Evolutionary conservation across 30 jellyfish, hydroid and myxozoan genomes (phyloP).

Genomic region (Aurelia aurita): DNA sequence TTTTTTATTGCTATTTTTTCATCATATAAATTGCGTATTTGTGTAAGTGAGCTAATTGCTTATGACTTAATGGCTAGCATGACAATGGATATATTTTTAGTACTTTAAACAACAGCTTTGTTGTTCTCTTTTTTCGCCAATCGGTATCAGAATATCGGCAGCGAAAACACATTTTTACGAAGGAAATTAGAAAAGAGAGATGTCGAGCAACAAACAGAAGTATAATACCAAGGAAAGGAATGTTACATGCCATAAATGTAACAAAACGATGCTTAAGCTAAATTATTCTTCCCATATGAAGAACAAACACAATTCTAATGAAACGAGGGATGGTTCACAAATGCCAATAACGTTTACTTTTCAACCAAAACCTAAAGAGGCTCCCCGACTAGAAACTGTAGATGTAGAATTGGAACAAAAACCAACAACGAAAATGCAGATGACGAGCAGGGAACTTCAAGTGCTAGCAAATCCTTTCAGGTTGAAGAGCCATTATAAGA

Average conservation of each 20-base stretch:
- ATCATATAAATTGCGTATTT: not conserved
- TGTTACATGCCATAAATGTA: conserved; percentile 24
- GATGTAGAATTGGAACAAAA: conserved; percentile 3
- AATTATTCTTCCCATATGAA: conserved; percentile 23
- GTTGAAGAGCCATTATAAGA: conserved; percentile 9
- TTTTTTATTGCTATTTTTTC: not conserved
- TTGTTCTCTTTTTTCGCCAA: no score
- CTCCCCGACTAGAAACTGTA: conserved; percentile 31
- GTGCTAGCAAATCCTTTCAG: not conserved
- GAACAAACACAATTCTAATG: conserved; percentile 29
- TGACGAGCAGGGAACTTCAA: conserved; percentile 18
- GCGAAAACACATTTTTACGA: no score
- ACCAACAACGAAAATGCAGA: no score
- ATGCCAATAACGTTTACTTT: conserved; percentile 29
- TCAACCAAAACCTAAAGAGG: conserved; percentile 29
- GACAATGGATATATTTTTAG: no score
- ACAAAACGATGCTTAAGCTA: conserved; percentile 14
- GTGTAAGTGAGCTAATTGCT: not conserved
- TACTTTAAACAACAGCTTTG: not conserved
- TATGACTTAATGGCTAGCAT: no score
- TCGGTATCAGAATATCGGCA: no score
- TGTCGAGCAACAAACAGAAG: conserved; percentile 21
- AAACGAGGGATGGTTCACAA: conserved; percentile 38
- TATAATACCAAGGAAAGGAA: conserved; percentile 15
- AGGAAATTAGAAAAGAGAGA: not conserved